phyloP scores from a whole-genome alignment of 1,140 invertebrate species.

The Lepidurus packardi region DNA sequence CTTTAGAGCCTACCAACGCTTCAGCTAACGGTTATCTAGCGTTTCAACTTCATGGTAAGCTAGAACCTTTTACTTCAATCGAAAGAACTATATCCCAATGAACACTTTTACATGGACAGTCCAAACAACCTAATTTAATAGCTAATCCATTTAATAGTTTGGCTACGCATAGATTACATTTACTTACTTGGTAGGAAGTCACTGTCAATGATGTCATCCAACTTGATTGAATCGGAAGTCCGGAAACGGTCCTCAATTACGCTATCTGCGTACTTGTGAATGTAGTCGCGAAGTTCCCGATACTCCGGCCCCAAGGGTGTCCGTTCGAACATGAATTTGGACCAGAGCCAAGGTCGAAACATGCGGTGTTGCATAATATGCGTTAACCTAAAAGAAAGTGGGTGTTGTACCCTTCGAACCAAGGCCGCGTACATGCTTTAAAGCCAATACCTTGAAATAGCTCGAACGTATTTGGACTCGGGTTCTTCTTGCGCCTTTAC shows the following conservation, averaged over 20 bases:
- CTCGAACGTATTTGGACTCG: constrained; percentile 67
- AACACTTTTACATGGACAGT: no score
- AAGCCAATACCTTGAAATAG: constrained; percentile 47
- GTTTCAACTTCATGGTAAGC: no score
- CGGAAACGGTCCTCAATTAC: constrained; percentile 28
- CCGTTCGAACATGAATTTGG: background rate
- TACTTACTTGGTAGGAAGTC: constrained; percentile 34
- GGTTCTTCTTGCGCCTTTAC: constrained; percentile 61
- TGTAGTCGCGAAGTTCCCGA: background rate
- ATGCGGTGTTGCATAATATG: background rate
- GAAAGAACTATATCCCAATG: no score
- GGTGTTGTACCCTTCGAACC: no score
- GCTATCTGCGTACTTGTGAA: background rate
- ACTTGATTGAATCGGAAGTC: background rate
- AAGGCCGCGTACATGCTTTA: no score
- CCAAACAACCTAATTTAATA: no score
- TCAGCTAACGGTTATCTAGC: no score
- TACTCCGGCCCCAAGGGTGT: background rate
- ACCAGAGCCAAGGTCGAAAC: background rate
- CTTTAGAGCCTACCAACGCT: no score
- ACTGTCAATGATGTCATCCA: background rate
- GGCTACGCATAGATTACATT: no score
- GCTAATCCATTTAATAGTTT: no score
- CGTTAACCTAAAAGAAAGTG: background rate
- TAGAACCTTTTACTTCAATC: no score